phyloP scores from a whole-genome alignment of 2,888 invertebrate genomes.

The Arrhopalites spinosus region DNA sequence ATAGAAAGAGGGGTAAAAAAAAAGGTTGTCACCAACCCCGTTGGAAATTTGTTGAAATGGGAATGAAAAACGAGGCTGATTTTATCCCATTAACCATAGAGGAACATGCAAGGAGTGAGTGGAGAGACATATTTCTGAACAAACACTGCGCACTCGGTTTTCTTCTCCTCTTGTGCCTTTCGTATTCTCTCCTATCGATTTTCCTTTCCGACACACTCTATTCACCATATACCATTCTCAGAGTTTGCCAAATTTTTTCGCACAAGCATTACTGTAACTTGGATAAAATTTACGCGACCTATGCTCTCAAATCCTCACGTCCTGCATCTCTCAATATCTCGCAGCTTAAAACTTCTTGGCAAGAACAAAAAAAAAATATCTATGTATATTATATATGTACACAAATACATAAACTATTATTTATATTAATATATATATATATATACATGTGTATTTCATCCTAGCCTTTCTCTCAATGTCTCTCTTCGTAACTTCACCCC shows the following conservation, averaged over 20 bases:
- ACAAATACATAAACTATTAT: neutral
- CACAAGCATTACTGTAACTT: constrained; percentile 36
- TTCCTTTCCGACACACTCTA: constrained; percentile 53
- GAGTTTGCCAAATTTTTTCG: constrained; percentile 43
- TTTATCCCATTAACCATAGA: constrained; percentile 36
- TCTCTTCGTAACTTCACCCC: constrained; percentile 17
- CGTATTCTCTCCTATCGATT: constrained; percentile 57
- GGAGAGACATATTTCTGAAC: constrained; percentile 42
- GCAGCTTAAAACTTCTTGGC: constrained; percentile 12
- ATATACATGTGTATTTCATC: neutral
- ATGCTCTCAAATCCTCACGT: constrained; percentile 40
- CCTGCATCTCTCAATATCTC: constrained; percentile 38
- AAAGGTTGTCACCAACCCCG: constrained; percentile 5
- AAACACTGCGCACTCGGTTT: constrained; percentile 56
- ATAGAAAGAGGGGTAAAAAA: neutral
- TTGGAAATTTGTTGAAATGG: constrained; percentile 35
- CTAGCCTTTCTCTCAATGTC: constrained; percentile 6
- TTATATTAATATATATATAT: neutral
- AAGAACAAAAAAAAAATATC: neutral
- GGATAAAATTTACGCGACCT: constrained; percentile 45
- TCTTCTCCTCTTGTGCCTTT: too few relatives aligned
- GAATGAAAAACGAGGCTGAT: constrained; percentile 42
- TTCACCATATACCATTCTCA: constrained; percentile 38
- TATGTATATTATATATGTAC: neutral
- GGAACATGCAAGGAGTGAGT: constrained; percentile 6